Percentiles rank a stretch among this genome's conserved stretches.
Conservation (phyloP, 2,797 vertebrate species). For the Clarias fuscus region DNA sequence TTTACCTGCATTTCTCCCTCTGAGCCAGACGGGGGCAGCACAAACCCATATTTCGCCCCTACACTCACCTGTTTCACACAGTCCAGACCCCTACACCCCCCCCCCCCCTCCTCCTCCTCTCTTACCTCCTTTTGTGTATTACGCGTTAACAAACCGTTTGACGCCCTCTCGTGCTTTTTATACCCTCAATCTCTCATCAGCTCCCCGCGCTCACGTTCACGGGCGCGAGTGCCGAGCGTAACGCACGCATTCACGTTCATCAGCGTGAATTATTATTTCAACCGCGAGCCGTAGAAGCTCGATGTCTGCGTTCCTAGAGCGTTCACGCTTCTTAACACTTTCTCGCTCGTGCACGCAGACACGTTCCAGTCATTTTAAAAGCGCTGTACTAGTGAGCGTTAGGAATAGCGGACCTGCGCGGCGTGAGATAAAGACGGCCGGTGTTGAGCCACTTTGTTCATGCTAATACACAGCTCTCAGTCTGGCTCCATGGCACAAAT, state of each 20-base stretch:
- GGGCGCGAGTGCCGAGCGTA: not conserved
- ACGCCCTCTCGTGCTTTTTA: constrained; percentile 31
- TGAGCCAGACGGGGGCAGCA: constrained; percentile 69
- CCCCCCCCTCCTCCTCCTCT: not conserved
- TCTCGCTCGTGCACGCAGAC: not conserved
- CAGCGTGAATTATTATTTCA: not conserved
- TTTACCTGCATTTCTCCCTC: not conserved
- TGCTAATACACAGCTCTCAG: constrained; percentile 46
- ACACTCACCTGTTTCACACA: constrained; percentile 2
- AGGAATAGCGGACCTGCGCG: constrained; percentile 1
- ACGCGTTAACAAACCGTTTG: constrained; percentile 53
- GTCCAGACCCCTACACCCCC: too few relatives aligned
- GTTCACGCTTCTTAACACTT: not conserved
- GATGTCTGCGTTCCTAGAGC: not conserved
- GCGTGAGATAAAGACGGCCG: constrained; percentile 24
- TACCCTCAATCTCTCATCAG: constrained; percentile 14
- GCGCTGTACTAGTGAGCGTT: not conserved
- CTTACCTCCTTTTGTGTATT: constrained; percentile 37
- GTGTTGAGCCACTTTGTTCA: constrained; percentile 49
- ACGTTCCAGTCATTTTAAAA: not conserved
- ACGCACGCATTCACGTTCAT: not conserved
- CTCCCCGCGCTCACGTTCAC: constrained; percentile 25
- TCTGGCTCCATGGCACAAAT: constrained; percentile 53
- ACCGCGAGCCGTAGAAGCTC: not conserved
- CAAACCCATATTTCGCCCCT: constrained; percentile 35